phyloP scores from a whole-genome alignment of 2,797 vertebrate genomes.

The Leuciscus waleckii region DNA sequence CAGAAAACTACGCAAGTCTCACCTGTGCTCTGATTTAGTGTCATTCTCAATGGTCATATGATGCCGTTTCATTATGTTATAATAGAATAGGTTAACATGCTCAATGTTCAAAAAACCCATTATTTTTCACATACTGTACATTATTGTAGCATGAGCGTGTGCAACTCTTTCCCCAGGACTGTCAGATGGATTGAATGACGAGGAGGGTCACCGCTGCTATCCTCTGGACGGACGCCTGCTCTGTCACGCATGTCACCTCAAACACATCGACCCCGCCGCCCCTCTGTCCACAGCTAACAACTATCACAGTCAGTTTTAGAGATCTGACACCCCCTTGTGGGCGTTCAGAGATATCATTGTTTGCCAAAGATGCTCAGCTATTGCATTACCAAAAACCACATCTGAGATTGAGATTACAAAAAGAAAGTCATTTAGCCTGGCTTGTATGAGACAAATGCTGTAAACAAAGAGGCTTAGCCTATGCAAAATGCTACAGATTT shows the following conservation, averaged over 20 bases:
- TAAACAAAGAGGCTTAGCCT: background rate
- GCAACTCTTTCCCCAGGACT: constrained; percentile 80
- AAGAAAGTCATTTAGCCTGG: background rate
- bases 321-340: constrained; percentile 71
- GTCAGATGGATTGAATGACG: constrained; percentile 93
- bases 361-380: constrained; percentile 42
- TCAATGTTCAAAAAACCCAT: background rate
- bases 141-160: background rate
- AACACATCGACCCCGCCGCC: constrained; percentile 83
- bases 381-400: constrained; percentile 22
- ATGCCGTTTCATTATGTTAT: background rate
- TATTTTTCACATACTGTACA: background rate
- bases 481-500: background rate
- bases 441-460: constrained; percentile 15
- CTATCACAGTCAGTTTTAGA: constrained; percentile 75
- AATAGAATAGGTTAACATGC: background rate
- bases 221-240: constrained; percentile 91
- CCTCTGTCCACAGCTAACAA: constrained; percentile 63
- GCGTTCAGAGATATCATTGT: constrained; percentile 48
- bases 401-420: constrained; percentile 2
- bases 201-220: constrained; percentile 95
- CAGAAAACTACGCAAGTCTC: background rate
- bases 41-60: background rate
- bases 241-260: constrained; percentile 92
- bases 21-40: background rate